Evolutionary conservation across 2,797 vertebrate species (phyloP), one percentile per base, ranked within the genome.

Genomic region (Scolopax bukidnonensis): DNA sequence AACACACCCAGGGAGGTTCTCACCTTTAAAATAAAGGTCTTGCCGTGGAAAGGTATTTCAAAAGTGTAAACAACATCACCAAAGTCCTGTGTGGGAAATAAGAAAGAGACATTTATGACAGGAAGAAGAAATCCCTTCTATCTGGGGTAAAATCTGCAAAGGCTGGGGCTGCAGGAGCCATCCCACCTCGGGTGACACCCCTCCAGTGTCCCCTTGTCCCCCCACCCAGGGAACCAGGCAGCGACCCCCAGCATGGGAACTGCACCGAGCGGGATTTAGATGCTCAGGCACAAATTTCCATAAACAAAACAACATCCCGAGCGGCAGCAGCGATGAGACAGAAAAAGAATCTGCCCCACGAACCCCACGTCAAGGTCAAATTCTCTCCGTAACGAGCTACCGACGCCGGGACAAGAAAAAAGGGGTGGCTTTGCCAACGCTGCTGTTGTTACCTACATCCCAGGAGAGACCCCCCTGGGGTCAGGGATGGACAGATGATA

Each of bases 21-120:
- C 98, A 99, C 99, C 99, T 99, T 99, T 71, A 99, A 97, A 97
- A 99, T 99, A 97, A 99, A 99, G 20, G 99, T 98, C 98, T 99
- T 99, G 96, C 99, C 99, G 1, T 99, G 98, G 96, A 98, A 99
- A 47, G 99, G 99, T 86, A 99, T 98, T 95, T 99, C 99, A 57
- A 99, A 98, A 70, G 98, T 99, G 97, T 99, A 99, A 91, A 99
- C 99, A 4, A 98, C 98, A 64, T 99, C 99, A 10, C 99, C 99
- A 4, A 98, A 98, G 27, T 99, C 99, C 99, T 99, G 97, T 8
- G 57, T 2, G 3, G 91, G 91, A 94, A 71, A 81, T 9, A 70
- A 73, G 70, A 61, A 68, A 79, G 84, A 30, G 4, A 32, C 1
- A 0, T 40, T 93, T 47, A 7, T 0, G 9, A 17, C 5, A 80